phyloP scores from a whole-genome alignment of 2,888 invertebrate species.

The Mythimna loreyi region DNA sequence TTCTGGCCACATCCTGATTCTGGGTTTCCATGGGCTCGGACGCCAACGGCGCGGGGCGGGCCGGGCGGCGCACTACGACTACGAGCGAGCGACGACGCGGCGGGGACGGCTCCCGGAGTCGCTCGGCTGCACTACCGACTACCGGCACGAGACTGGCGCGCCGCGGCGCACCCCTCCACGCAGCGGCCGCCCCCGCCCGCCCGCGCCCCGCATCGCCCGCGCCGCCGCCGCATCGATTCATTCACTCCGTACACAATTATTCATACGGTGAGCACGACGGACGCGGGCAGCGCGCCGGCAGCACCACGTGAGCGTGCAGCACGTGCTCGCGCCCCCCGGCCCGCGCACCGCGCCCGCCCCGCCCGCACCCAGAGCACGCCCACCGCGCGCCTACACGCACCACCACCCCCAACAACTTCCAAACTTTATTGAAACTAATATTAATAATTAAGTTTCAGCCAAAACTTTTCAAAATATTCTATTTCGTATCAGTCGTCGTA shows the following conservation, averaged over 20 bases:
- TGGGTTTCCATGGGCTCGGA: slow-evolving; percentile 93
- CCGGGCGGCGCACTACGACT: slow-evolving; percentile 91
- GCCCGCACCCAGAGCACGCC: slow-evolving; percentile 73
- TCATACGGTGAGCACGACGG: slow-evolving; percentile 88
- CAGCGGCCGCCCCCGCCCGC: slow-evolving; percentile 79
- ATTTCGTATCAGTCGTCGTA: slow-evolving; percentile 3
- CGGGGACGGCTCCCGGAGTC: slow-evolving; percentile 92
- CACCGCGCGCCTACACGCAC: slow-evolving; percentile 72
- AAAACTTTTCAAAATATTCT: slow-evolving; percentile 47
- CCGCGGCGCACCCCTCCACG: slow-evolving; percentile 87
- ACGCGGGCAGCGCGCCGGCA: slow-evolving; percentile 80
- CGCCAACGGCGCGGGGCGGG: slow-evolving; percentile 84
- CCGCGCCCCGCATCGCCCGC: slow-evolving; percentile 76
- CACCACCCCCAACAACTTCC: slow-evolving; percentile 66
- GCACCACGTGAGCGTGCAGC: slow-evolving; percentile 88
- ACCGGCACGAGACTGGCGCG: slow-evolving; percentile 93
- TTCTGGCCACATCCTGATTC: slow-evolving; percentile 95
- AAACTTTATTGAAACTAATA: slow-evolving; percentile 60
- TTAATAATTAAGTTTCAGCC: slow-evolving; percentile 49
- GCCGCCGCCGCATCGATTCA: slow-evolving; percentile 89
- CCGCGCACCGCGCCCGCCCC: slow-evolving; percentile 73
- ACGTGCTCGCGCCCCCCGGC: slow-evolving; percentile 82
- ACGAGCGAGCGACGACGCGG: slow-evolving; percentile 90
- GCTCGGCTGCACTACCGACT: slow-evolving; percentile 93
- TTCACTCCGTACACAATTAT: slow-evolving; percentile 90